Base-by-base conservation (phyloP, 92 coral and sea anemone species). In the Parazoanthus atlanticus region DNA sequence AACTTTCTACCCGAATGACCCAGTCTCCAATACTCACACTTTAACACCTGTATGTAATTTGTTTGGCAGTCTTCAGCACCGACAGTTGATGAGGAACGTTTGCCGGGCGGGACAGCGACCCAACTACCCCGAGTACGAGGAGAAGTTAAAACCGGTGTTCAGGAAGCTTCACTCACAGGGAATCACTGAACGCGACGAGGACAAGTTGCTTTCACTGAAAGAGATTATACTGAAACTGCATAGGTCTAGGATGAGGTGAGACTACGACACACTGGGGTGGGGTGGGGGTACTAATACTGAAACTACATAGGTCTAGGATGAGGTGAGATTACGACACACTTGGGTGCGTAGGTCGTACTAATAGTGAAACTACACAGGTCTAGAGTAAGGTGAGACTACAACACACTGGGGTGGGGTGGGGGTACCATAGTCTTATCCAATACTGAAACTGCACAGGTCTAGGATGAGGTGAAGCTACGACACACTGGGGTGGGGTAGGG, bases 101-200 rank as follows among this genome's bases (percentile, higher is more conserved):
- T 95, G 98, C 70, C 91, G 96, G 26, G 91, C 93, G 38, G 97
- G 99, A 38, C 96, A 95, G 92, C 81, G 96, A 79, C 96, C 97
- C 34, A 94, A 89, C 32, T 97, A 95, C 81, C 96, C 95, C 0
- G 96, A 91, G 74, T 92, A 92, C 40, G 90, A 91, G n/a, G 99
- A 95, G 46, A 81, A 58, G 3, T 92, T 97, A 12, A 89, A 92
- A 13, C 96, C 96, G 5, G 89, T 97, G 84, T 97, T 94, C 88
- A 94, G 98, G 33, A 97, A 97, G 69, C 93, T 95, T 40, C 96
- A 94, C 82, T 90, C 96, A n/a, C 98, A 95, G 86, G 99, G 99
- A 28, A 94, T 97, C 54, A 95, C 95, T 7, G 99, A 97, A 80
- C 96, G 86, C 26, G 98, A 97, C 73, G 99, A 97, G 47, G 98